Percentiles rank a stretch among this genome's conserved stretches.
phyloP scores from a whole-genome alignment of 2,888 invertebrate genomes.

The Conistra vaccinii region DNA sequence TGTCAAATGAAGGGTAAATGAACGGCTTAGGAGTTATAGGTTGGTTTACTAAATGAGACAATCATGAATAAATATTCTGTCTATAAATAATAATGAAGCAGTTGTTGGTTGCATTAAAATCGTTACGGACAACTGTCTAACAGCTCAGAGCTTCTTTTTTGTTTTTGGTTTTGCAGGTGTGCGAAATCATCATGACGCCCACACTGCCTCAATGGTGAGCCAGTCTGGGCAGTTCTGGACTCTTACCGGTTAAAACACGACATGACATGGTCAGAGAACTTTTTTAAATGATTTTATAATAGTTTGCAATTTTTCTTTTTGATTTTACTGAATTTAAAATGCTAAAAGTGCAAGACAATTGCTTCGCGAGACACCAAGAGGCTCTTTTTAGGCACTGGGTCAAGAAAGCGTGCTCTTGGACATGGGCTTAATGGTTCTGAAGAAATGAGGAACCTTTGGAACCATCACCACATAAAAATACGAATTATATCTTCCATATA shows the following conservation, averaged over 20 bases:
- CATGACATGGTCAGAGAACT: too few species aligned
- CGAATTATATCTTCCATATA: background rate
- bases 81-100: background rate
- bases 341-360: background rate
- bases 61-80: background rate
- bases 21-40: background rate
- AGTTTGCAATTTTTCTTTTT: too few species aligned
- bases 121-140: background rate
- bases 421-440: background rate
- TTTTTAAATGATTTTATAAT: too few species aligned
- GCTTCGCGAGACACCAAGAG: background rate
- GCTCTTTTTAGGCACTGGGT: background rate
- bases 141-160: too few species aligned
- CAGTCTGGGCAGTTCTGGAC: too few species aligned
- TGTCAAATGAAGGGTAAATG: conserved; percentile 39
- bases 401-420: background rate
- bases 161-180: too few species aligned
- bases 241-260: too few species aligned
- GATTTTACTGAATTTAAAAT: too few species aligned
- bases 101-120: background rate
- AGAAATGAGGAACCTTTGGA: background rate
- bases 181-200: too few species aligned
- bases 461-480: too few species aligned
- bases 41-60: background rate
- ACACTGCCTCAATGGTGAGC: too few species aligned